Evolutionary conservation across 2,888 invertebrate species (phyloP), one percentile per base, ranked within the genome.

Genomic region (Acronicta alni): DNA sequence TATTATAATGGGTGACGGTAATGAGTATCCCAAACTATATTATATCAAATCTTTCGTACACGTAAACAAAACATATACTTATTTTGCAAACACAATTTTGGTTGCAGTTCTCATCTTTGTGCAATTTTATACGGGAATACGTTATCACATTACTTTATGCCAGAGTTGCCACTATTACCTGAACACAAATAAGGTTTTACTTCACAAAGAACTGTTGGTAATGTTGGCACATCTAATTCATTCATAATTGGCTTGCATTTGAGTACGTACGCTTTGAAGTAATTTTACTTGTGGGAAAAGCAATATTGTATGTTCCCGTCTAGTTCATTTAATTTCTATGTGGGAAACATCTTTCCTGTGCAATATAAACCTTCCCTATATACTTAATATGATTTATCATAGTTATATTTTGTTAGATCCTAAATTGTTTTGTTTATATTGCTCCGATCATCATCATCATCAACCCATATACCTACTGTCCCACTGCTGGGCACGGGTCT

Each of bases 211-310:
- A 71, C 46, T 64, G 53, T 10, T 23, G 23, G 53, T 51, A 66
- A 65, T 54, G 54, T 67, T 65, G 46, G 53, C 18, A 43, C 72
- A 54, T 65, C 49, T 67, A 71, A 71, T 71, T 71, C 67, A 54
- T 54, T 38, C 47, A 39, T 67, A 72, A 67, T 67, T 67, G 49
- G 54, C 72, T 67, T 55, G 67, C 59, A 72, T 67, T 55, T 54
- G 42, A 54, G 58, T 66, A 58, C 54, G 26, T 54, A 37, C 42
- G 49, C 37, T 65, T 57, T 51, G 6, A 32, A 42, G 46, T 48
- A 67, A 67, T 51, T 71, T 65, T 42, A 43, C 57, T 51, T 17
- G 46, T 41, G 43, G 52, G 43, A 35, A 37, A 39, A 65, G 49
- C 37, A 51, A n/a, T 17, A 54, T 49, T 26, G 46, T 66, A 18